These are phyloP conservation scores for Cephalopholis sonnerati DNA, from an alignment of 2,113 vertebrate species.

Conservation along the genomic window DNA sequence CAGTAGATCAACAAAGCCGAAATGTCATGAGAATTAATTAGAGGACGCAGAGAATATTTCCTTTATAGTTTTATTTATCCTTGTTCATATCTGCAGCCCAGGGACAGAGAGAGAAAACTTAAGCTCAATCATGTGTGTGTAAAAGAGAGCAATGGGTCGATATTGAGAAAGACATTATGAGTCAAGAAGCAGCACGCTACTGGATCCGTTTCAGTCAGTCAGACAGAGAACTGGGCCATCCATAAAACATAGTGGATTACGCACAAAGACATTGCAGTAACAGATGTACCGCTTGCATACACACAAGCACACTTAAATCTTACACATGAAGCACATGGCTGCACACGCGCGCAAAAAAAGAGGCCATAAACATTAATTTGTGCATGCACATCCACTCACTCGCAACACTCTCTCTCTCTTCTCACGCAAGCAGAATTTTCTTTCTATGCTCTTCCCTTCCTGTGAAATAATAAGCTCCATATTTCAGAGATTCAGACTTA, in stretches of 20 bases:
- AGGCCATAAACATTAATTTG: not conserved
- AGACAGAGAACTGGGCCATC: constrained; percentile 16
- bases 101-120: not conserved
- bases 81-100: constrained; percentile 5
- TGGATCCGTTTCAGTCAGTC: constrained; percentile 39
- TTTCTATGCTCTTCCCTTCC: constrained; percentile 3
- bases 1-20: constrained; percentile 22
- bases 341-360: not conserved
- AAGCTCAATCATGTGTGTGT: constrained; percentile 7
- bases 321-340: not conserved
- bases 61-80: not conserved
- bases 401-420: not conserved
- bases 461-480: constrained; percentile 35
- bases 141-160: not conserved
- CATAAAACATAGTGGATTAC: constrained; percentile 44
- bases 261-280: constrained; percentile 1
- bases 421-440: constrained; percentile 15
- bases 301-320: not conserved
- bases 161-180: constrained; percentile 29
- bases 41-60: not conserved
- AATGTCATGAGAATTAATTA: constrained; percentile 54
- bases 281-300: not conserved
- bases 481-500: constrained; percentile 24
- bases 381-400: not conserved
- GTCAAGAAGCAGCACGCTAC: constrained; percentile 15